Conservation (phyloP, 2,113 vertebrate genomes). For the Pycnonotus jocosus region DNA sequence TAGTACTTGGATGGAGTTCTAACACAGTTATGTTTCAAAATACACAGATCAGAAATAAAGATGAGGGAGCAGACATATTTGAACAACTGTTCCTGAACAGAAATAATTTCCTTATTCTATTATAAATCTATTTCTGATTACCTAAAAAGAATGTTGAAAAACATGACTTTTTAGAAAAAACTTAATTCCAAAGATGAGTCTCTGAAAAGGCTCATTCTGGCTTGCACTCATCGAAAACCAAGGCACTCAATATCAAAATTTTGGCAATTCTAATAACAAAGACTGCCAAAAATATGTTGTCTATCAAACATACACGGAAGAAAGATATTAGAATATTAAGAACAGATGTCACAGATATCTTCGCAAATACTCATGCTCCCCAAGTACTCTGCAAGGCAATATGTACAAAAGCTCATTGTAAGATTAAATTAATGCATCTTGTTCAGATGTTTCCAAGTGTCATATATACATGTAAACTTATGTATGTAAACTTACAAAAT, state of each 20-base stretch:
- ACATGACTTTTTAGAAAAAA: slow-evolving; percentile 55
- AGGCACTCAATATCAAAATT: slow-evolving; percentile 70
- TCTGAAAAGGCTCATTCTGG: slow-evolving; percentile 50
- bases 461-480: background rate
- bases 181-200: slow-evolving; percentile 40
- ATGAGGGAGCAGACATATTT: background rate
- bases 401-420: slow-evolving; percentile 20
- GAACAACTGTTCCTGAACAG: background rate
- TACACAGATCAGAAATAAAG: background rate
- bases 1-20: background rate
- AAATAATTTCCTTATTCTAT: slow-evolving; percentile 41
- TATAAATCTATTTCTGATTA: slow-evolving; percentile 54
- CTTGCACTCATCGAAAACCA: slow-evolving; percentile 47
- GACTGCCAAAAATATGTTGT: slow-evolving; percentile 74
- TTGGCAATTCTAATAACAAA: slow-evolving; percentile 73
- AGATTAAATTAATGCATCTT: slow-evolving; percentile 32
- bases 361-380: slow-evolving; percentile 46
- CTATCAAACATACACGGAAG: slow-evolving; percentile 70
- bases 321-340: slow-evolving; percentile 74
- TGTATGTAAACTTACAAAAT: slow-evolving; percentile 27
- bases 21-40: background rate
- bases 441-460: background rate
- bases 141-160: slow-evolving; percentile 53
- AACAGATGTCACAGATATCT: slow-evolving; percentile 73
- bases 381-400: background rate